A percentile compares a stretch with the other conserved stretches of the same genome.
Conservation (phyloP, 2,113 vertebrate genomes). For the Varanus salvator region DNA sequence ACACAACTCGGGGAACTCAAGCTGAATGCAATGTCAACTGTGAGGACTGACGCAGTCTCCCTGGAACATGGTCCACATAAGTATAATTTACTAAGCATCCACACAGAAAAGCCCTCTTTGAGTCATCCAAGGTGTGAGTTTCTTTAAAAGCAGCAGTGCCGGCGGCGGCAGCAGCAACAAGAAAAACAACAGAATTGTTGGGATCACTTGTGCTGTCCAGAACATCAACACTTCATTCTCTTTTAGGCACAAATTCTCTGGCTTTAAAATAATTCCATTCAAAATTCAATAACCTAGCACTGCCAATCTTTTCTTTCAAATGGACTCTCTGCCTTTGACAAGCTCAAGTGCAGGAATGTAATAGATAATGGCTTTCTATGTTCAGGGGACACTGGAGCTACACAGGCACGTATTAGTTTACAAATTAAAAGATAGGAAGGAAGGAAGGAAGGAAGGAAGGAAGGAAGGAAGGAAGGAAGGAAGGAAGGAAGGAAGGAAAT, state of each 20-base stretch:
- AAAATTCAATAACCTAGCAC: background rate
- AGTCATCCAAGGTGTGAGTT: background rate
- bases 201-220: background rate
- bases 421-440: background rate
- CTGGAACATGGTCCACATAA: background rate
- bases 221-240: background rate
- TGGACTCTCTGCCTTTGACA: background rate
- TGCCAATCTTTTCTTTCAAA: background rate
- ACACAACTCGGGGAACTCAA: background rate
- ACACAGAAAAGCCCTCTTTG: rapidly evolving
- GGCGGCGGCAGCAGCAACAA: background rate
- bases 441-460: too few species aligned
- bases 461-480: too few species aligned
- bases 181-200: background rate
- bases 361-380: background rate
- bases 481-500: too few species aligned
- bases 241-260: background rate
- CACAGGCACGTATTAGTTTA: background rate
- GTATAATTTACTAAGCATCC: rapidly evolving
- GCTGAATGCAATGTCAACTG: constrained; percentile 18
- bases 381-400: background rate
- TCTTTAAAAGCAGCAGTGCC: background rate
- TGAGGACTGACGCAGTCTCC: constrained; percentile 6
- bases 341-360: background rate
- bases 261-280: background rate